Percentiles rank a stretch among this genome's conserved stretches.
phyloP scores from a whole-genome alignment of 2,888 invertebrate genomes.

The Vesta saturnalis region DNA sequence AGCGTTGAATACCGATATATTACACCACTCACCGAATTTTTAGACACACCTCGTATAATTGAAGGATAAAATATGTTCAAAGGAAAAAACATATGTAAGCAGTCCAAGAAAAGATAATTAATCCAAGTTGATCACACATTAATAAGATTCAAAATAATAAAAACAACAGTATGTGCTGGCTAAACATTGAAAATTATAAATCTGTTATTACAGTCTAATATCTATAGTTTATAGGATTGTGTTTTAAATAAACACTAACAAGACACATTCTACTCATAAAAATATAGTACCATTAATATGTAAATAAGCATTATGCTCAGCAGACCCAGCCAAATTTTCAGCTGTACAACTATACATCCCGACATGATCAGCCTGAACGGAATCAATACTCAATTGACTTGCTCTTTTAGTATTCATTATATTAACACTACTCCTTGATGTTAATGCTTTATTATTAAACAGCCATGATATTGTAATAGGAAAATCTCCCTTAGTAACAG shows the following conservation, averaged over 20 bases:
- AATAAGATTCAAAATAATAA: too few relatives aligned
- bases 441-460: conserved; percentile 63
- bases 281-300: conserved; percentile 42
- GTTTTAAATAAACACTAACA: not conserved
- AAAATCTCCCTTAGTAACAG: conserved; percentile 79
- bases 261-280: not conserved
- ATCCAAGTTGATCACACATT: too few relatives aligned
- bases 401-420: conserved; percentile 69
- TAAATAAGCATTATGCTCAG: conserved; percentile 65
- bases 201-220: too few relatives aligned
- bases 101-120: too few relatives aligned
- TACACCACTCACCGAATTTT: too few relatives aligned
- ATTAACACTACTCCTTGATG: conserved; percentile 66
- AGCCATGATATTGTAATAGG: conserved; percentile 82
- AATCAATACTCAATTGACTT: conserved; percentile 71
- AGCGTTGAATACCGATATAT: too few relatives aligned
- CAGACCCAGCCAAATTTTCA: conserved; percentile 67
- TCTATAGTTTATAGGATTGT: too few relatives aligned
- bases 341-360: conserved; percentile 73
- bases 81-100: too few relatives aligned
- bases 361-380: conserved; percentile 68
- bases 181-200: too few relatives aligned
- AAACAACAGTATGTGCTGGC: too few relatives aligned
- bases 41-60: too few relatives aligned
- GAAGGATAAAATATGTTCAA: too few relatives aligned